A percentile compares a stretch with the other conserved stretches of the same genome.
phyloP scores from a whole-genome alignment of 2,797 vertebrate species.

The Microctenopoma lineatum region DNA sequence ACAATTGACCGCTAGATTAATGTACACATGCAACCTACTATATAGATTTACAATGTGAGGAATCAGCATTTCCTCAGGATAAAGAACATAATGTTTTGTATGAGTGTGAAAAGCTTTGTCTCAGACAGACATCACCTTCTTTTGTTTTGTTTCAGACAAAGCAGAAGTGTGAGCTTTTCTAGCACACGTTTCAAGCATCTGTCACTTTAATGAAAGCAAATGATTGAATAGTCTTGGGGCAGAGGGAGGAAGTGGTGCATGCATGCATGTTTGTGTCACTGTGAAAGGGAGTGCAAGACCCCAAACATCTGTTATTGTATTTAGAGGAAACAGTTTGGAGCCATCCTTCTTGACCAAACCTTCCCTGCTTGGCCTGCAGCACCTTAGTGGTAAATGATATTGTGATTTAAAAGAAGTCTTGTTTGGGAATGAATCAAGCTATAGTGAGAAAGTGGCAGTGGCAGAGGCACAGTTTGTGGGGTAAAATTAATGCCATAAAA shows the following conservation, averaged over 20 bases:
- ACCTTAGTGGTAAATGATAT: constrained; percentile 50
- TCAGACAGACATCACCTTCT: constrained; percentile 2
- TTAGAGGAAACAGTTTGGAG: constrained; percentile 44
- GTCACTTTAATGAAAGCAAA: constrained; percentile 58
- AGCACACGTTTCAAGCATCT: constrained; percentile 59
- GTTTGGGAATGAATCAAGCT: constrained; percentile 36
- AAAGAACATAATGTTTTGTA: not conserved
- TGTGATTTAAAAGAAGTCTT: constrained; percentile 43
- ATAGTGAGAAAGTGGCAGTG: constrained; percentile 30
- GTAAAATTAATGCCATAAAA: constrained; percentile 49
- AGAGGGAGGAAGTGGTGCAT: constrained; percentile 42
- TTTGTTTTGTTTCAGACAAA: constrained; percentile 28
- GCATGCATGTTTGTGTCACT: constrained; percentile 20
- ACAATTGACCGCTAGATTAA: not conserved
- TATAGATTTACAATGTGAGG: not conserved
- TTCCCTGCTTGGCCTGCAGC: constrained; percentile 44
- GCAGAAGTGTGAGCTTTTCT: constrained; percentile 15
- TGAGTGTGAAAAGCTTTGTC: not conserved
- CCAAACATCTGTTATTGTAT: constrained; percentile 71
- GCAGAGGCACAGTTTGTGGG: constrained; percentile 23
- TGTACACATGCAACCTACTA: not conserved
- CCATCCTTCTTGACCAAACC: constrained; percentile 23
- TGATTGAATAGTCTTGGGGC: constrained; percentile 52
- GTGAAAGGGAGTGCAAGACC: constrained; percentile 50
- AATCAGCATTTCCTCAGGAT: not conserved